phyloP scores from a whole-genome alignment of 2,113 vertebrate genomes.

The Ginglymostoma cirratum region DNA sequence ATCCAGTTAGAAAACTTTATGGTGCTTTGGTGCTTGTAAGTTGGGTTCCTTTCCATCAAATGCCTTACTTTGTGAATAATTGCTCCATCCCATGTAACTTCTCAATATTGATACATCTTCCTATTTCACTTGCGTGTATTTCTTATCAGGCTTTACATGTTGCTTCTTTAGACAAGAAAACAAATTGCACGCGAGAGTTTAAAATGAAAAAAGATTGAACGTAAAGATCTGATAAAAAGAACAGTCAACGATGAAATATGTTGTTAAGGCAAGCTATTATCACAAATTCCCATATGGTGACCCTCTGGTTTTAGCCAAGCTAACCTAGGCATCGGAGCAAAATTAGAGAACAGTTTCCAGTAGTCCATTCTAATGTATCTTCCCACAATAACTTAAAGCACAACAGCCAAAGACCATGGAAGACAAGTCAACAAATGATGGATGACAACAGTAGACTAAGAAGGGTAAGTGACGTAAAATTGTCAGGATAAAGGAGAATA shows the following conservation, averaged over 20 bases:
- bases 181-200: slow-evolving; percentile 10
- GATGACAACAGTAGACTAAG: not conserved
- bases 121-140: slow-evolving; percentile 32
- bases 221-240: slow-evolving; percentile 12
- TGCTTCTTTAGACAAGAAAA: slow-evolving; percentile 34
- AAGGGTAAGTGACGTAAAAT: not conserved
- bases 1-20: not conserved
- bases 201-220: slow-evolving; percentile 28
- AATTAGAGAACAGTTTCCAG: not conserved
- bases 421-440: not conserved
- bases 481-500: not conserved
- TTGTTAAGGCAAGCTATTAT: not conserved
- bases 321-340: not conserved
- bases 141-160: slow-evolving; percentile 28
- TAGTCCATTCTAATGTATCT: not conserved
- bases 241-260: not conserved
- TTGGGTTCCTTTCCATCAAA: not conserved
- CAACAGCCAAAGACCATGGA: not conserved
- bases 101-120: slow-evolving; percentile 15
- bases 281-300: not conserved
- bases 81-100: not conserved
- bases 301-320: slow-evolving; percentile 7
- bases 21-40: not conserved
- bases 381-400: not conserved
- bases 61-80: not conserved